Evolutionary conservation across 1,140 invertebrate species (phyloP).

Genomic region (Holotrichia oblita): DNA sequence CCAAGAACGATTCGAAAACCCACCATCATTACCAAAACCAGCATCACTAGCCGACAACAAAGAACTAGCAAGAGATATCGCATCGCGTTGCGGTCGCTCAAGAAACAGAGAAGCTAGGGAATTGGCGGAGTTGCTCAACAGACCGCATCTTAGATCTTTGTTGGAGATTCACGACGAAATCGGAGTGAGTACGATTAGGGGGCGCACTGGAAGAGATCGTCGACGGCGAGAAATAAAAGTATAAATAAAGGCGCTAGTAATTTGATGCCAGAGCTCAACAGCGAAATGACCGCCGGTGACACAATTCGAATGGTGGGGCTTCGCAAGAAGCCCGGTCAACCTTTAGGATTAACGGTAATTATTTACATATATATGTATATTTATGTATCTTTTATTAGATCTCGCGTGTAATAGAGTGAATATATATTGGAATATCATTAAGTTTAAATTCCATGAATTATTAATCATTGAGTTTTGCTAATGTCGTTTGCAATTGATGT

Average conservation of each 20-base stretch:
- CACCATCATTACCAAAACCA: slow-evolving; percentile 60
- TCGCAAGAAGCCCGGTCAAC: slow-evolving; percentile 87
- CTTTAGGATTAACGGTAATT: slow-evolving; percentile 79
- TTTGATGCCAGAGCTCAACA: slow-evolving; percentile 60
- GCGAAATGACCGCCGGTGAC: slow-evolving; percentile 68
- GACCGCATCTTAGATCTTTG: slow-evolving; percentile 68
- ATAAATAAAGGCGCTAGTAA: slow-evolving; percentile 51
- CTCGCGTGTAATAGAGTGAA: not conserved
- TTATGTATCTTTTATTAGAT: not conserved
- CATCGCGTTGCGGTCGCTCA: slow-evolving; percentile 59
- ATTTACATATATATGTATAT: not conserved
- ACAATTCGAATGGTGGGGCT: slow-evolving; percentile 91
- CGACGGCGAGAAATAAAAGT: slow-evolving; percentile 38
- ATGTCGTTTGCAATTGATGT: not conserved
- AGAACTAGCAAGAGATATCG: slow-evolving; percentile 59
- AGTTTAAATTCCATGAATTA: not conserved
- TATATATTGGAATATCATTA: not conserved
- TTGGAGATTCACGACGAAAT: slow-evolving; percentile 77
- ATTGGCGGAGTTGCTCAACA: slow-evolving; percentile 61
- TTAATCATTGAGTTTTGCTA: not conserved
- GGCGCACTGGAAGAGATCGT: slow-evolving; percentile 46
- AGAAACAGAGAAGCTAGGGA: slow-evolving; percentile 63
- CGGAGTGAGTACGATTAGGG: slow-evolving; percentile 56
- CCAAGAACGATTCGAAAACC: slow-evolving; percentile 65
- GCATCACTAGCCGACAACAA: slow-evolving; percentile 58